A percentile compares a stretch with the other conserved stretches of the same genome.
These are phyloP conservation scores for Trichomycterus rosablanca DNA, from an alignment of 2,113 vertebrate species.

Conservation along the genomic window DNA sequence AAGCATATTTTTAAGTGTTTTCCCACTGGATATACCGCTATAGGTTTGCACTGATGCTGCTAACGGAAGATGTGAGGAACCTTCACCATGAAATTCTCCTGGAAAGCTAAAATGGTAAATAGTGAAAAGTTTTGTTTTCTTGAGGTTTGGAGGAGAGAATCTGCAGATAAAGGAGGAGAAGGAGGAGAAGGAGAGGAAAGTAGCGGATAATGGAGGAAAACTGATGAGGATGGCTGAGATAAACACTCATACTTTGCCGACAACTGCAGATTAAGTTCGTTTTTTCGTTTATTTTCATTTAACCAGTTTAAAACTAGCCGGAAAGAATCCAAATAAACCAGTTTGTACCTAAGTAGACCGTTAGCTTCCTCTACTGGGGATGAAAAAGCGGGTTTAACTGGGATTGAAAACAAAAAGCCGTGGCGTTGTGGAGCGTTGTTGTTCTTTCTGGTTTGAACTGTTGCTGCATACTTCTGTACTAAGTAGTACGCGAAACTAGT, in stretches of 20 bases:
- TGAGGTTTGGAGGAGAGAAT: slow-evolving; percentile 37
- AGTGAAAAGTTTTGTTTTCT: slow-evolving; percentile 24
- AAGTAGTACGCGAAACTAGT: background rate
- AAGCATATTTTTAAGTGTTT: slow-evolving; percentile 12
- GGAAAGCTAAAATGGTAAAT: slow-evolving; percentile 91
- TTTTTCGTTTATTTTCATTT: too few relatives aligned
- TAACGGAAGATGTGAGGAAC: slow-evolving; percentile 67
- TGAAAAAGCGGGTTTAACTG: background rate
- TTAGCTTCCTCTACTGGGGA: background rate
- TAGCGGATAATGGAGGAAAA: slow-evolving; percentile 32
- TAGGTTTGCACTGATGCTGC: slow-evolving; percentile 63
- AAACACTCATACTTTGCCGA: slow-evolving; percentile 21
- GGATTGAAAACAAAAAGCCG: too few relatives aligned
- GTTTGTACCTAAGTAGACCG: too few relatives aligned
- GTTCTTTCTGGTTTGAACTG: background rate
- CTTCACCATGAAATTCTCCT: slow-evolving; percentile 88
- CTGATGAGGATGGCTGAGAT: background rate
- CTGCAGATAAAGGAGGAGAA: slow-evolving; percentile 10
- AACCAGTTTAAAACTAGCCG: too few relatives aligned
- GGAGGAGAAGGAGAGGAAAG: slow-evolving; percentile 38
- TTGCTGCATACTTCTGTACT: background rate
- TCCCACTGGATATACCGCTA: slow-evolving; percentile 38
- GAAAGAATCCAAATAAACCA: too few relatives aligned
- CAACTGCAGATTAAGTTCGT: slow-evolving; percentile 4
- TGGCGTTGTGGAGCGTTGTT: background rate